Percentiles rank a stretch among this genome's conserved stretches.
Conservation (phyloP, 2,797 vertebrate genomes). For the Mastacembelus armatus region DNA sequence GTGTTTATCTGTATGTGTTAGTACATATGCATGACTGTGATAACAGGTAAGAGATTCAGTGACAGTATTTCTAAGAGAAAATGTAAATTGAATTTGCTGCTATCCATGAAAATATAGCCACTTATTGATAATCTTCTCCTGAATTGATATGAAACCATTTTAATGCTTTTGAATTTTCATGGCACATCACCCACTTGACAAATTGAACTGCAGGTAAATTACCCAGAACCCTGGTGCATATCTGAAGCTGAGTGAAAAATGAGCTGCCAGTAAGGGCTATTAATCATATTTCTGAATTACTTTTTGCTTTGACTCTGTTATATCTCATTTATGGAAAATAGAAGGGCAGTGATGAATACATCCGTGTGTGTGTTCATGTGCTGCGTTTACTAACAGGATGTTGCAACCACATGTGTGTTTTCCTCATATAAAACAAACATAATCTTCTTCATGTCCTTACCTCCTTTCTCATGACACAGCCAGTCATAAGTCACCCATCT, state of each 20-base stretch:
- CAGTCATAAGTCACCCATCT: background rate
- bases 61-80: slow-evolving; percentile 10
- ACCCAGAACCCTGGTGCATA: background rate
- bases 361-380: slow-evolving; percentile 21
- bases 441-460: slow-evolving; percentile 7
- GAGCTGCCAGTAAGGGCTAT: background rate
- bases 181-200: slow-evolving; percentile 6
- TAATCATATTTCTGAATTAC: background rate
- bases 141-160: background rate
- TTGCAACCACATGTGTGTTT: slow-evolving; percentile 46
- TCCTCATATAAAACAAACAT: background rate
- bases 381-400: slow-evolving; percentile 15
- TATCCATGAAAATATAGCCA: background rate
- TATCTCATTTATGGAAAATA: slow-evolving; percentile 39
- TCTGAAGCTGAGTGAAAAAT: slow-evolving; percentile 10
- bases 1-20: slow-evolving; percentile 17
- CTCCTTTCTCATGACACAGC: background rate
- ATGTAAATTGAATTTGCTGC: slow-evolving; percentile 22
- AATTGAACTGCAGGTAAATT: slow-evolving; percentile 19
- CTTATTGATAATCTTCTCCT: background rate
- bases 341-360: slow-evolving; percentile 24
- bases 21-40: slow-evolving; percentile 24
- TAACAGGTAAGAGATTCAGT: slow-evolving; percentile 8
- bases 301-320: slow-evolving; percentile 24
- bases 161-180: slow-evolving; percentile 14